Base-by-base conservation (phyloP, 2,797 vertebrate genomes). In the Emys orbicularis region DNA sequence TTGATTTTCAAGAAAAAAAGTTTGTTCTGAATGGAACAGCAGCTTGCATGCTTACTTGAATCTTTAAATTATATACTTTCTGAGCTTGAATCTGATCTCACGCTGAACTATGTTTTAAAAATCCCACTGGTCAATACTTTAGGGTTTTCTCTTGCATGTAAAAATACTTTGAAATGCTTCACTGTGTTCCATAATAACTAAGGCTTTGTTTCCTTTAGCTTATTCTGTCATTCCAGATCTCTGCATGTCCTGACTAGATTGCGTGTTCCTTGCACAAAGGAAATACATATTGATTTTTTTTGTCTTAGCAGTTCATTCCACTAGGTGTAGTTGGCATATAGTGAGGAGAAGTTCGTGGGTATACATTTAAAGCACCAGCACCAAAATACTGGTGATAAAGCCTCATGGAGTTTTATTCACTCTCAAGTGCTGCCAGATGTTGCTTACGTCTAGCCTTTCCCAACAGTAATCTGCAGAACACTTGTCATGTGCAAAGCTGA, bases 301-400 rank as follows among this genome's bases (percentile, higher is more conserved):
- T 61, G 65, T 16, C 12, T 47, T 76, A 29, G 13, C 8, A 1
- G 0, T 84, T 89, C 31, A 11, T 25, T 94, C 47, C 83, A 92
- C 15, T 80, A 82, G 50, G 83, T 88, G 8, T 44, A 85, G 72
- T 47, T 83, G 74, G 80, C 50, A 13, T 47, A 72, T 72, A 41
- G 34, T 41, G 21, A 41, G 18, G n/a, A 84, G 52, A 90, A 47
- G 29, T 89, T 54, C 18, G 6, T 80, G 82, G 72, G 54, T 84
- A 16, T 21, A 47, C 25, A 8, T 27, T 96, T 37, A 86, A 92
- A 72, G 50, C 79, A 82, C 53, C n/a, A 34, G 72, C 81, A 59
- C 80, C 83, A 90, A 90, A 93, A 90, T 90, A 76, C 29, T 93
- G 94, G 16, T 83, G 79, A 77, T 88, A 93, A 96, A 87, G 90